Percentiles rank a stretch among this genome's conserved stretches.
Conservation (phyloP, 1,140 invertebrate species). For the Plectus sambesii region DNA sequence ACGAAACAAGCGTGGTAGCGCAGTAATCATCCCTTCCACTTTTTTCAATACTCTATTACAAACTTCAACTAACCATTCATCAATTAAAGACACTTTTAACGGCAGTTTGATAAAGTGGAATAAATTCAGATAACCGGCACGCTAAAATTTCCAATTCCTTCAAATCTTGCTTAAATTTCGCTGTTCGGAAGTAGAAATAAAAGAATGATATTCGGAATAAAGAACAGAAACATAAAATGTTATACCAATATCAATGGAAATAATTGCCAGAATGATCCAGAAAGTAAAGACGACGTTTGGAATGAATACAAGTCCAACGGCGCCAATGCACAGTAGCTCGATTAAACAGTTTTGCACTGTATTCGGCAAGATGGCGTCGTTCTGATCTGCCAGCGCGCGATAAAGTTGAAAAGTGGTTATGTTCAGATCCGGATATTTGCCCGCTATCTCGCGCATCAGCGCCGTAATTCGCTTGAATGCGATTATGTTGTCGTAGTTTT, state of each 20-base stretch:
- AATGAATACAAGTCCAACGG: slow-evolving; percentile 89
- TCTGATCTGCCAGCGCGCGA: slow-evolving; percentile 89
- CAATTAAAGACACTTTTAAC: too few relatives aligned
- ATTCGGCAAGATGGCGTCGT: slow-evolving; percentile 72
- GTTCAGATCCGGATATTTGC: slow-evolving; percentile 61
- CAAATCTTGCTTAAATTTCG: too few relatives aligned
- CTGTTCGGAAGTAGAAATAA: too few relatives aligned
- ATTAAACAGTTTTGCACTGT: slow-evolving; percentile 79
- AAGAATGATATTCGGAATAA: too few relatives aligned
- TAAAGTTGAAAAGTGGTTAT: slow-evolving; percentile 88
- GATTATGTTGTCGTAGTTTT: slow-evolving; percentile 36
- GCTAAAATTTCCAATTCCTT: too few relatives aligned
- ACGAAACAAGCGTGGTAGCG: too few relatives aligned
- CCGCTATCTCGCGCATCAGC: slow-evolving; percentile 62
- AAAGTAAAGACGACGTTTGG: slow-evolving; percentile 80
- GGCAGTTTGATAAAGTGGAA: too few relatives aligned
- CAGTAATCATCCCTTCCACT: too few relatives aligned
- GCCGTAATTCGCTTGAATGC: slow-evolving; percentile 38
- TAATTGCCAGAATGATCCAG: slow-evolving; percentile 86
- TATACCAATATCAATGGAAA: slow-evolving; percentile 72
- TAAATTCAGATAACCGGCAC: too few relatives aligned
- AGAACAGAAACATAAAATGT: too few relatives aligned
- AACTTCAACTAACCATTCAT: too few relatives aligned
- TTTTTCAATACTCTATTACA: too few relatives aligned
- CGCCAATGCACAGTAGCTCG: slow-evolving; percentile 80